Percentiles rank a stretch among this genome's conserved stretches.
Conservation (phyloP, 2,113 vertebrate genomes). For the Arothron firmamentum region DNA sequence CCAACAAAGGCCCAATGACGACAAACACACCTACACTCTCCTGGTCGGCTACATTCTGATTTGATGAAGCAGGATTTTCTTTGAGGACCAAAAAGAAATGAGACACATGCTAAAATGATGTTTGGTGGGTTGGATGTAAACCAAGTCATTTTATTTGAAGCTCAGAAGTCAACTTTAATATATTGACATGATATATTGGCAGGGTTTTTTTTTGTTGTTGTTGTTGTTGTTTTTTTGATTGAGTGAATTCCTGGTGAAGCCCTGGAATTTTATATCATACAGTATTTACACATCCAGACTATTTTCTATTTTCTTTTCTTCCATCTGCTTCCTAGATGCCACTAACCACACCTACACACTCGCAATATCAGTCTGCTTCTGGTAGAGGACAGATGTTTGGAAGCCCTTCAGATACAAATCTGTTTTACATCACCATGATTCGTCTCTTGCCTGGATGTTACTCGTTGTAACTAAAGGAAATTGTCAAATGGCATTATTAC, state of each 20-base stretch:
- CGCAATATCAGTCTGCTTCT: constrained; percentile 19
- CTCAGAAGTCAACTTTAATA: no score
- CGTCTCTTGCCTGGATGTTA: constrained; percentile 29
- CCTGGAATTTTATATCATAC: no score
- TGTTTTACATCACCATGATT: constrained; percentile 56
- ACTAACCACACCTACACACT: constrained; percentile 25
- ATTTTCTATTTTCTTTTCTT: constrained; percentile 21
- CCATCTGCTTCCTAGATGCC: constrained; percentile 33
- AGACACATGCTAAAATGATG: no score
- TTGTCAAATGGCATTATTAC: constrained; percentile 39
- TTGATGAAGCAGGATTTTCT: constrained; percentile 28
- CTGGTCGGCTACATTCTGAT: constrained; percentile 13
- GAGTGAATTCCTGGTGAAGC: no score
- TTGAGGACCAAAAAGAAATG: no score
- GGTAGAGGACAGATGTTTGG: constrained; percentile 33
- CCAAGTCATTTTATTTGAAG: no score
- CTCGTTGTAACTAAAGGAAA: constrained; percentile 48
- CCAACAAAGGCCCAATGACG: constrained; percentile 14
- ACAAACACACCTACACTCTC: constrained; percentile 9
- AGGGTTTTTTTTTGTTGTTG: no score
- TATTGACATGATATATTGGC: no score
- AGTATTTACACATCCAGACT: constrained; percentile 3
- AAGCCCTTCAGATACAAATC: constrained; percentile 43
- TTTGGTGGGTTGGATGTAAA: no score
- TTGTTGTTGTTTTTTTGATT: no score